A percentile compares a stretch with the other conserved stretches of the same genome.
Evolutionary conservation across 2,888 invertebrate genomes (phyloP).

Genomic region (Pristionchus exspectatus): DNA sequence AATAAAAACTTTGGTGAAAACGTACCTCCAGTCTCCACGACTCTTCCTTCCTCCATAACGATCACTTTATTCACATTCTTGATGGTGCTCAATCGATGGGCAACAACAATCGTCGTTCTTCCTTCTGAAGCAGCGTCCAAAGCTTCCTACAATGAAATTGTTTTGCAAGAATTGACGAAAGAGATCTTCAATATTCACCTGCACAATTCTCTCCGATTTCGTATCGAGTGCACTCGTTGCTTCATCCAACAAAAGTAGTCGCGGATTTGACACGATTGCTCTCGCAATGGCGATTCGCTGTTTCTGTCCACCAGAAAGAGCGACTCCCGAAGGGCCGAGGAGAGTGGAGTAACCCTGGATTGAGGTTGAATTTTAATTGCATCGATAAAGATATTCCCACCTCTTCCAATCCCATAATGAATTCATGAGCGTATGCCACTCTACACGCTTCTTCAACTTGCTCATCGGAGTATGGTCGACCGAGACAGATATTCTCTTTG

Average conservation of each 20-base stretch:
- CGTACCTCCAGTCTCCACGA: conserved; percentile 52
- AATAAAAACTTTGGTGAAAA: neutral
- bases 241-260: conserved; percentile 34
- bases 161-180: neutral
- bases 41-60: conserved; percentile 43
- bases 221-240: conserved; percentile 52
- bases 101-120: conserved; percentile 33
- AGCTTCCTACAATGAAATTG: neutral
- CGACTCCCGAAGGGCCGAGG: conserved; percentile 36
- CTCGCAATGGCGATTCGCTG: conserved; percentile 48
- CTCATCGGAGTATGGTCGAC: conserved; percentile 15
- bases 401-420: conserved; percentile 44
- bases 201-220: conserved; percentile 25
- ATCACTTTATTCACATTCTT: conserved; percentile 34
- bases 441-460: conserved; percentile 10
- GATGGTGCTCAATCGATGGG: conserved; percentile 49
- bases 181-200: neutral
- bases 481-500: conserved; percentile 43
- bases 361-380: neutral
- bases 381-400: neutral
- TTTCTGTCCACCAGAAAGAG: conserved; percentile 52
- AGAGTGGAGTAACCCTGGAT: conserved; percentile 39
- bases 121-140: conserved; percentile 49
- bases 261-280: conserved; percentile 45
- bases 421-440: conserved; percentile 40